phyloP scores from a whole-genome alignment of 2,797 vertebrate species.

The Acanthornis magna region DNA sequence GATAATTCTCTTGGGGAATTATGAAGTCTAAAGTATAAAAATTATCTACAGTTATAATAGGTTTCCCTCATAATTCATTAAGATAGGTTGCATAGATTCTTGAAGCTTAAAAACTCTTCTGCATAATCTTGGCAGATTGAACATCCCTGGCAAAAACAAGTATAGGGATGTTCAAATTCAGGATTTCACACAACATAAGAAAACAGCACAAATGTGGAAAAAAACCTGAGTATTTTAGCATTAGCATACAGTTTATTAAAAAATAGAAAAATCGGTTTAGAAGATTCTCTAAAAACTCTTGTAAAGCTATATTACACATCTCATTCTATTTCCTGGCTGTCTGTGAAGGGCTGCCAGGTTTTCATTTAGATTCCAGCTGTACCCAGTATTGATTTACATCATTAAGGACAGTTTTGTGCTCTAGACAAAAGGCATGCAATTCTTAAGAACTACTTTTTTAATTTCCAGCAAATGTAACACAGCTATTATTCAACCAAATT shows the following conservation, averaged over 20 bases:
- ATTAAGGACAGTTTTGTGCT: neutral
- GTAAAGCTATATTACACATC: neutral
- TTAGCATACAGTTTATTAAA: neutral
- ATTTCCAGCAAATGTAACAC: neutral
- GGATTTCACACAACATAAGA: neutral
- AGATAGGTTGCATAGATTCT: neutral
- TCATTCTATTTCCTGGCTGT: neutral
- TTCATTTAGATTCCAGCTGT: neutral
- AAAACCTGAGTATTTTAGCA: neutral
- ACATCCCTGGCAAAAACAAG: neutral
- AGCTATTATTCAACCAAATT: neutral
- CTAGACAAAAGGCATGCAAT: neutral
- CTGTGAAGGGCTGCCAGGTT: neutral
- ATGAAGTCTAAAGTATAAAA: neutral
- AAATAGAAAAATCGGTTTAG: neutral
- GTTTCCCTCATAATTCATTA: neutral
- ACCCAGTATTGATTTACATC: neutral
- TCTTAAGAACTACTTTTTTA: neutral
- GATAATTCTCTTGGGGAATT: conserved; percentile 5
- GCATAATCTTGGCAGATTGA: neutral
- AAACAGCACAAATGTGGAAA: neutral
- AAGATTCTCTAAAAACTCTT: conserved; percentile 1
- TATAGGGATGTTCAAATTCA: neutral
- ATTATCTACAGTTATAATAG: neutral
- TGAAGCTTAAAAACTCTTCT: conserved; percentile 6